Evolutionary conservation across 2,113 vertebrate species (phyloP), one percentile per base, ranked within the genome.

Genomic region (Eurypyga helias): DNA sequence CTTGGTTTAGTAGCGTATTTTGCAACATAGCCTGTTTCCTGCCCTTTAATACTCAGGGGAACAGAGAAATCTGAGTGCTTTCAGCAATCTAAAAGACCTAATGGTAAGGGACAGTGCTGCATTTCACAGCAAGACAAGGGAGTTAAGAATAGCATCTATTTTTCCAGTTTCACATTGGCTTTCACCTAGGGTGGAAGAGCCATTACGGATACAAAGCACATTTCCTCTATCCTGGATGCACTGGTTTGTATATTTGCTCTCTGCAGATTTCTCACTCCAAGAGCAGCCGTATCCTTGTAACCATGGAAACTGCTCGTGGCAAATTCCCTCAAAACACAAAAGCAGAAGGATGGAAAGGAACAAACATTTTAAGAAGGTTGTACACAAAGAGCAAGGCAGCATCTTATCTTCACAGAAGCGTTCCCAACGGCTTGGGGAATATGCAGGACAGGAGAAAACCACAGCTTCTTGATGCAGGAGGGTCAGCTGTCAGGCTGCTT

Each of bases 221-320:
- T 88, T 89, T 69, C 16, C 58, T 16, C 73, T 82, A 29, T 43
- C 61, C 85, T 2, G 5, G 55, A 83, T 78, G 79, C 54, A 33
- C 21, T 31, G 43, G 33, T 48, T 95, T 94, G 70, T 96, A 87
- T 76, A 60, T 97, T 97, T 93, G 79, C 75, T 93, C 75, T 94
- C 91, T 87, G 86, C 49, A 55, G 88, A 90, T 91, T 96, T 93
- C 72, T 84, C 83, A 49, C 84, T 85, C 87, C 58, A 87, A 94
- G 77, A 93, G 84, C 64, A 94, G 84, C 85, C 33, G 0, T 81
- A 49, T 64, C 72, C 80, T 90, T 0, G 96, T 98, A 97, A 87
- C 98, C 95, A 97, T 96, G 90, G 97, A 77, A 98, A 97, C 96
- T 4, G 17, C 83, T 95, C 62, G 5, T 19, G 46, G 95, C 93